Base-by-base conservation (phyloP, 2,113 vertebrate genomes). In the Eurypyga helias region DNA sequence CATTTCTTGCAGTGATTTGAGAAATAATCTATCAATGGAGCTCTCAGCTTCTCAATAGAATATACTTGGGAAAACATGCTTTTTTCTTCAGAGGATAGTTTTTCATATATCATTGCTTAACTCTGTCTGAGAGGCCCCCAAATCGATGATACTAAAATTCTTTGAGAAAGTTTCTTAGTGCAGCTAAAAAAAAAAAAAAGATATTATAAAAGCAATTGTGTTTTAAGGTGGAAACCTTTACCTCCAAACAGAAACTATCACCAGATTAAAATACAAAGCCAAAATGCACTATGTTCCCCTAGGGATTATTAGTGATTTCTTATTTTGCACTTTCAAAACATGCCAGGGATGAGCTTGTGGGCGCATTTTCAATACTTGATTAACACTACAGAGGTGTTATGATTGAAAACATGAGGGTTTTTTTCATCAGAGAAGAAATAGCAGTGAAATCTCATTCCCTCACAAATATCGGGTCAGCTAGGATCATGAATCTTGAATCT, bases 1-100 rank as follows among this genome's bases (percentile, higher is more conserved):
- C 95, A 54, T 77, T 82, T 72, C 83, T 67, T 92, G 66, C 24
- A 62, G 61, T 85, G 78, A 91, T 84, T 73, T 72, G 76, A 93
- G 82, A 64, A 90, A 84, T 57, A 83, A 92, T 83, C 86, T 72
- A 73, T 52, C 62, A 60, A 10, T 36, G 62, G 54, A 72, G 14
- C 34, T 66, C 41, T 84, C 54, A 48, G 60, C 17, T 95, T 72
- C 83, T 70, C 83, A 25, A 36, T 4, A 70, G 31, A 76, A 85
- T 13, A 43, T 13, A 36, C 17, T 31, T n/a, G 43, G 55, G 41
- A 70, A 65, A 66, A 76, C 1, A 3, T 11, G 19, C 13, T 49
- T 43, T 52, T 54, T 65, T 69, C 65, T 65, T 87, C n/a, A 51
- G 45, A 34, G 38, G 13, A 71, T 54, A 11, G 18, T 3, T 89